Evolutionary conservation across 2,888 invertebrate genomes (phyloP), one percentile per base, ranked within the genome.

Genomic region (Pocota personata): DNA sequence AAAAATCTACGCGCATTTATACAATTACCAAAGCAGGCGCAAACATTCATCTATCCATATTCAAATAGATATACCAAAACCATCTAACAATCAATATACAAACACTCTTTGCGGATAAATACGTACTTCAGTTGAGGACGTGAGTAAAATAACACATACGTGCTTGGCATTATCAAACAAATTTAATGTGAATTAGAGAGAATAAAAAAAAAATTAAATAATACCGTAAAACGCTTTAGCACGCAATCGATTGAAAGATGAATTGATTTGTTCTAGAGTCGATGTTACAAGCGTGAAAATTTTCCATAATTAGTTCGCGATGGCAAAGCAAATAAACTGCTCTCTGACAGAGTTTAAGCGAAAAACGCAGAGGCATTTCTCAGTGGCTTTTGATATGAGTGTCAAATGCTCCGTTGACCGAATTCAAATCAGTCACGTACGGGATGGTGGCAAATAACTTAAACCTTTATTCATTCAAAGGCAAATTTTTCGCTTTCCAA

Each of bases 241-340:
- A 86, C 86, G 86, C 86, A 86, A 77, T 80, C 86, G 82, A 86
- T 86, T 82, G 82, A 86, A 86, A 86, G 86, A 86, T 86, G 86
- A 86, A 86, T 86, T 82, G 86, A 86, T 86, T 86, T 86, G 86
- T 86, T 86, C 86, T 72, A 77, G 76, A 82, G 86, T 82, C 76
- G 58, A 66, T 67, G 82, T 77, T 67, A 86, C 67, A 86, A 76
- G 80, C 86, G 86, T 82, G 86, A 77, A 86, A 80, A 76, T 82
- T 86, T 86, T 86, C 76, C 66, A 60, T 82, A 86, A 86, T 86
- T 77, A 86, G 76, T 52, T 71, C 58, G 32, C 8, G 37, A 58
- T 76, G 67, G 35, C 67, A 69, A 48, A 58, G 35, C 64, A 50
- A 76, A 64, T 46, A 50, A 35, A 1, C 16, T 32, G 14, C 32